Base-by-base conservation (phyloP, 2,113 vertebrate genomes). In the Gymnorhina tibicen region DNA sequence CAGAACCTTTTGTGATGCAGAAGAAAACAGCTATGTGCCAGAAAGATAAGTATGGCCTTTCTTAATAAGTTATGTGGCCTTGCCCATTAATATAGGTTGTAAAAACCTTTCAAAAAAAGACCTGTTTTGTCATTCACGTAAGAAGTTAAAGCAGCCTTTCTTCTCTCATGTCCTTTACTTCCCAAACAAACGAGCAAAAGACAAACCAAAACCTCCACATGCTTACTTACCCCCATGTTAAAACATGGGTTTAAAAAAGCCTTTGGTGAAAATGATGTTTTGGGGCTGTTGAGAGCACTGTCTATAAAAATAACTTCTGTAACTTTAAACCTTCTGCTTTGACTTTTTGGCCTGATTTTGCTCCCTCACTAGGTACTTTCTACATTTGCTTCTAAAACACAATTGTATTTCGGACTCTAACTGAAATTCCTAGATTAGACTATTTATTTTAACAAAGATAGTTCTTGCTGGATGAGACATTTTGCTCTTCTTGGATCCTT, bases 151-250 rank as follows among this genome's bases (percentile, higher is more conserved):
- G 16, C 30, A 73, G 9, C 28, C 46, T 32, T 84, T 91, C 39
- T 79, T 68, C 46, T 24, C 9, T 85, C 6, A 1, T 23, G 28
- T 81, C 63, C 14, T 85, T 91, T 67, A 27, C 23, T 91, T 95
- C 42, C 30, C 44, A 74, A 64, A 47, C 41, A 50, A 60, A 58
- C 24, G 62, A 41, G 12, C 21, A 76, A 55, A 76, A 69, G 32
- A 7, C 37, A 77, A 70, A 18, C 19, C 47, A 59, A 27, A 2
- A 0, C 2, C 4, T 17, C 13, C 4, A 17, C 8, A 4, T 37
- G 7, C 24, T 39, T 49, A 7, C 9, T 68, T 66, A 58, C 2
- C 7, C 10, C 6, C 4, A 1, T 62, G 32, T 75, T 20, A 85
- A 91, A 93, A 39, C 12, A 32, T 3, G 50, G 14, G 6, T 55